Base-by-base conservation (phyloP, 2,113 vertebrate species). In the Rutilus rutilus region DNA sequence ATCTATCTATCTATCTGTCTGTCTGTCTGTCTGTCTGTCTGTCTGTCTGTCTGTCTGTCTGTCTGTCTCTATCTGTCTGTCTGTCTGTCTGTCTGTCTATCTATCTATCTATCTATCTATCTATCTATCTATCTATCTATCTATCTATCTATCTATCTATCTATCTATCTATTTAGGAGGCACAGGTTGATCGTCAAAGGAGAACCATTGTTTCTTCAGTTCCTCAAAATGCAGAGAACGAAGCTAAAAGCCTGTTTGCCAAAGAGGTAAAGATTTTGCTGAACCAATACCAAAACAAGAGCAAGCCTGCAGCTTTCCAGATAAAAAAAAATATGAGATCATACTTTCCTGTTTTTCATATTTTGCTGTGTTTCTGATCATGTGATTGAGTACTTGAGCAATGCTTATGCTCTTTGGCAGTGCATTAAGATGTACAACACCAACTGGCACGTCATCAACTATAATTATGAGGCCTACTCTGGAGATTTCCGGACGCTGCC, bases 401-500 rank as follows among this genome's bases (percentile, higher is more conserved):
- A 25, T 89, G 71, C 81, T 86, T 23, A 54, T 85, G 84, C 57
- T 85, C 45, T 90, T 91, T 95, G 93, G 85, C 94, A 99, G 98
- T 99, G 98, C 92, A 99, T 99, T 94, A 98, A 96, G 94, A 96
- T 96, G 91, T 98, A 99, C 92, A 98, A 97, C 94, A 97, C 95
- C 2, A 97, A 98, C 93, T 99, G 98, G 97, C 94, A 96, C 0
- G 94, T 97, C 47, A 96, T 99, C 87, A 98, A 96, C 94, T 99
- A 98, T 94, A 99, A 99, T 88, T 99, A 99, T 52, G 98, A 99
- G 90, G 97, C 97, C 57, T 99, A 97, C 92, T 98, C 97, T 0
- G 97, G 97, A 15, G 97, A 99, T 91, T 99, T 99, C 92, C 96
- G 97, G 88, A 96, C 96, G 93, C 92, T 99, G 92, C 98, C 98